Percentiles rank a stretch among this genome's conserved stretches.
These are phyloP conservation scores for Drosophila yakuba DNA, from an alignment of 1,140 invertebrate species.

Conservation along the genomic window DNA sequence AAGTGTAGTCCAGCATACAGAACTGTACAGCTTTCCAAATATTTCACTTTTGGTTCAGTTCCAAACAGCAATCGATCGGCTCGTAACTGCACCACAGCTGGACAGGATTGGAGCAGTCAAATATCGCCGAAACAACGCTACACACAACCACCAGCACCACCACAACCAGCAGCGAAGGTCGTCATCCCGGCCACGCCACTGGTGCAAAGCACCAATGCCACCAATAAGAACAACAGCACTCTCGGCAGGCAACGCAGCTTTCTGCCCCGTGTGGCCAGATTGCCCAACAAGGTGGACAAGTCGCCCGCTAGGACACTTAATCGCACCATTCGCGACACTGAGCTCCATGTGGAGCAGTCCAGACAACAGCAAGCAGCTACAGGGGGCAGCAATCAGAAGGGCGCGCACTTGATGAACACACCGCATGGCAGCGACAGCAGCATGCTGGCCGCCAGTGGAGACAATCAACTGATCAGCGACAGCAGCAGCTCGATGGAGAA, in stretches of 20 bases:
- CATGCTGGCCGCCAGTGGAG: background rate
- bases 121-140: background rate
- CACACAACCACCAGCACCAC: background rate
- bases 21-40: too few species aligned
- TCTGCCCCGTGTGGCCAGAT: slow-evolving; percentile 47
- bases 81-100: slow-evolving; percentile 6
- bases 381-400: background rate
- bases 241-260: slow-evolving; percentile 4
- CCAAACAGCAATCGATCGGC: background rate
- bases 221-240: background rate
- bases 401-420: background rate
- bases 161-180: background rate
- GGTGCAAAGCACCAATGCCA: background rate
- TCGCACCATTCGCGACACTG: background rate
- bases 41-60: background rate
- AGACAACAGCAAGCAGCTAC: background rate
- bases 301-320: background rate
- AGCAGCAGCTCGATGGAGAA: slow-evolving; percentile 25
- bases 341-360: background rate
- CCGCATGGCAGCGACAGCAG: slow-evolving; percentile 26
- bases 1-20: background rate
- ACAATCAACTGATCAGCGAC: background rate
- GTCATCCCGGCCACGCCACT: background rate
- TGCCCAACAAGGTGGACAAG: background rate
- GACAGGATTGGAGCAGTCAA: slow-evolving; percentile 2